phyloP scores from a whole-genome alignment of 1,140 invertebrate genomes.

The Lepidotrigona ventralis region DNA sequence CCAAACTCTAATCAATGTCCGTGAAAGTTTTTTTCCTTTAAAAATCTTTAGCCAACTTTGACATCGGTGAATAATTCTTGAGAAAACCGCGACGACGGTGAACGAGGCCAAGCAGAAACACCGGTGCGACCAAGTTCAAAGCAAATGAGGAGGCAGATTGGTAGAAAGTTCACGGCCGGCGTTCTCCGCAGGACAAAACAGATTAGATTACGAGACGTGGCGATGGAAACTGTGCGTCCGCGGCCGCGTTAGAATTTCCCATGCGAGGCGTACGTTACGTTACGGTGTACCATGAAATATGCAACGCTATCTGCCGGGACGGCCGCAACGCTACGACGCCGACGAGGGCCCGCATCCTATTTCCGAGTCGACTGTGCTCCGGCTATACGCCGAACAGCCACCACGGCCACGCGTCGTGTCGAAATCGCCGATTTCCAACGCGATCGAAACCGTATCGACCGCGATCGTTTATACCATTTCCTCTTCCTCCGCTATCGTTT shows the following conservation, averaged over 20 bases:
- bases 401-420: background rate
- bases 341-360: constrained; percentile 46
- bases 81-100: background rate
- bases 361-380: constrained; percentile 44
- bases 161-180: constrained; percentile 26
- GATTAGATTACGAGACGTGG: constrained; percentile 58
- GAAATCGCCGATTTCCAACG: constrained; percentile 9
- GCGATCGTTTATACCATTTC: constrained; percentile 2
- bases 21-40: background rate
- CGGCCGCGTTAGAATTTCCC: constrained; percentile 75
- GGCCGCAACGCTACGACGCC: constrained; percentile 48
- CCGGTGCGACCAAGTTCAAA: background rate
- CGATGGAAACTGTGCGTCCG: constrained; percentile 66
- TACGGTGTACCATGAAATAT: constrained; percentile 74
- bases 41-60: background rate
- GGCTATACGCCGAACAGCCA: constrained; percentile 4
- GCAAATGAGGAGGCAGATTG: constrained; percentile 22
- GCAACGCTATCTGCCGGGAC: constrained; percentile 64
- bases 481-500: too few relatives aligned
- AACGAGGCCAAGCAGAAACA: background rate
- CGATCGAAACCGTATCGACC: constrained; percentile 34
- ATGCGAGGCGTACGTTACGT: constrained; percentile 75
- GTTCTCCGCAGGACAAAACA: constrained; percentile 57
- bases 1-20: background rate
- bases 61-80: background rate